Conservation (phyloP, 2,797 vertebrate species). For the Aldrovandia affinis region DNA sequence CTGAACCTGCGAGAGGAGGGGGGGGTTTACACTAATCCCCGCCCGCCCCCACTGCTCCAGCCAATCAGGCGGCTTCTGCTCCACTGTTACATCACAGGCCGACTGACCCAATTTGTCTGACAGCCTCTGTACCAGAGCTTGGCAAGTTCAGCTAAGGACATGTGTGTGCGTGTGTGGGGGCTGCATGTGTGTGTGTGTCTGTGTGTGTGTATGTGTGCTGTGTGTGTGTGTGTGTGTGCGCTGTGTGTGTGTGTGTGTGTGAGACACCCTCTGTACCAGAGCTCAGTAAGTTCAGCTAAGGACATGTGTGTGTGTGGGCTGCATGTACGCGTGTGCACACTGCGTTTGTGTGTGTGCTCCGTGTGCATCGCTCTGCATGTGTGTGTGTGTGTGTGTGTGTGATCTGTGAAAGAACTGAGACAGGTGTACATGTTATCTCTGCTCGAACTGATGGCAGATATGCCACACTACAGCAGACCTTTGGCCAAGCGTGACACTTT, state of each 20-base stretch:
- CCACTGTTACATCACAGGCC: slow-evolving; percentile 46
- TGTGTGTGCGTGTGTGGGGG: not conserved
- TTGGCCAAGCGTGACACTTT: not conserved
- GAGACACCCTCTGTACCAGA: slow-evolving; percentile 43
- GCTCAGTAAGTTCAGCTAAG: slow-evolving; percentile 39
- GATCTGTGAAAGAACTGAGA: not conserved
- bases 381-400: not conserved
- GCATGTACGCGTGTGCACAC: not conserved
- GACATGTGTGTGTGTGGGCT: not conserved
- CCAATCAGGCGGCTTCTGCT: slow-evolving; percentile 48
- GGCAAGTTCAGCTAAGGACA: slow-evolving; percentile 36
- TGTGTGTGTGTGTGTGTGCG: not conserved
- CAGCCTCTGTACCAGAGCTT: slow-evolving; percentile 45
- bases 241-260: not conserved
- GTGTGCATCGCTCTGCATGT: not conserved
- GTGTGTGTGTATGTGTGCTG: not conserved
- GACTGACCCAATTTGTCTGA: slow-evolving; percentile 56
- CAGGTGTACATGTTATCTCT: not conserved
- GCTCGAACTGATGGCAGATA: not conserved
- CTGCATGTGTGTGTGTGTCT: not conserved
- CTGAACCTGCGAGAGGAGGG: not conserved
- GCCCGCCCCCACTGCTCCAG: slow-evolving; percentile 47
- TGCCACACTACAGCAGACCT: not conserved
- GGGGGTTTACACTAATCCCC: slow-evolving; percentile 58
- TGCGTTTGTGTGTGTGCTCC: not conserved